phyloP scores from a whole-genome alignment of 2,113 vertebrate species.

The Trachemys scripta region DNA sequence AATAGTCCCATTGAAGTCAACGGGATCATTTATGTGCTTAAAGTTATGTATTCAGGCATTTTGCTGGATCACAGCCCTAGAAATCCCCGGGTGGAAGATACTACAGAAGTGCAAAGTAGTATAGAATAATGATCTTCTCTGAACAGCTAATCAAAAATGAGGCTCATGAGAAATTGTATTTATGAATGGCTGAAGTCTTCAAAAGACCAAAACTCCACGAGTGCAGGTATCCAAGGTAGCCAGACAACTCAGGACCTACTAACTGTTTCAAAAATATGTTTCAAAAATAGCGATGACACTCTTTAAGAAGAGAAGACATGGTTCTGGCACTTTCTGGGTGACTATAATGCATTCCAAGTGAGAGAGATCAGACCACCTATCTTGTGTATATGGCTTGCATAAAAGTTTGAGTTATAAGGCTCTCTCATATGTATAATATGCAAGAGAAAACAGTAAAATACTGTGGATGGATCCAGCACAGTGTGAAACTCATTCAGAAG shows the following conservation, averaged over 20 bases:
- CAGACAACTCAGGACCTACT: not conserved
- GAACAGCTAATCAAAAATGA: not conserved
- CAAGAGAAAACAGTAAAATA: not conserved
- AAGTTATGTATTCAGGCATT: not conserved
- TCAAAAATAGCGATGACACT: not conserved
- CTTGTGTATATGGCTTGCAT: not conserved
- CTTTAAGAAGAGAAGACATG: not conserved
- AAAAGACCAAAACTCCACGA: not conserved
- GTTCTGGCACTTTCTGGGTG: not conserved
- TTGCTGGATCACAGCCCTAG: not conserved
- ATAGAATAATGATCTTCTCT: accelerated
- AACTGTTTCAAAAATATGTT: not conserved
- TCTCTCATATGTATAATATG: not conserved
- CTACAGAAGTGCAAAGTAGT: not conserved
- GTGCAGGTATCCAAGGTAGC: not conserved
- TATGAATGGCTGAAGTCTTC: not conserved
- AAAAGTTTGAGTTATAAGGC: not conserved
- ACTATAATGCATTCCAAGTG: not conserved
- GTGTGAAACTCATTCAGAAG: not conserved
- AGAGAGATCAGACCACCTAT: not conserved
- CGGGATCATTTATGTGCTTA: not conserved
- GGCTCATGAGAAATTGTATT: not conserved
- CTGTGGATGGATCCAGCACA: not conserved
- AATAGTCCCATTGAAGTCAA: slow-evolving; percentile 34
- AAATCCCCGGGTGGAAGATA: not conserved